Evolutionary conservation across 2,797 vertebrate species (phyloP), one percentile per base, ranked within the genome.

Genomic region (Champsocephalus gunnari): DNA sequence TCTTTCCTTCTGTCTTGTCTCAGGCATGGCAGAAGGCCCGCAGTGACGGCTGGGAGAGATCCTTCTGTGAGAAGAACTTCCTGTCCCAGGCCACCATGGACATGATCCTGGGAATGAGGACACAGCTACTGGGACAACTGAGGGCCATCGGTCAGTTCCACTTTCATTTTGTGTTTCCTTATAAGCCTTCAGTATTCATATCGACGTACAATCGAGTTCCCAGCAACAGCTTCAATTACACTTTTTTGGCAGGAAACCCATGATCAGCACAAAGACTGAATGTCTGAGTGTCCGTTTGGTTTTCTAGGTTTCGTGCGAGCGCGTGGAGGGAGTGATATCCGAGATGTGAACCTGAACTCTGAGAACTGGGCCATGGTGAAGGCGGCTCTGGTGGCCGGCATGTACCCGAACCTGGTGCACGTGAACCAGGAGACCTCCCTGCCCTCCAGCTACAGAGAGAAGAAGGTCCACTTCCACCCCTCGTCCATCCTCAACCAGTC

Each of bases 281-380:
- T 43, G n/a, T 45, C 2, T 24, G 43, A 16, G 1, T 0, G 16
- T 13, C 3, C 62, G 17, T 71, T 59, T 64, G 17, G 17, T 47
- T 11, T 17, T 3, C 12, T 81, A 99, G 98, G 98, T 87, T 99
- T 99, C 85, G 95, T 99, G 80, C 95, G 96, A 75, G 95, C 95
- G 12, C 95, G 96, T 57, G 98, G 98, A 17, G 94, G 94, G 68
- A 94, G 95, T 0, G 97, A 98, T 83, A 99, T 99, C 83, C 95
- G 96, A 3, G 97, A 98, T 45, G 96, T 98, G 70, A 99, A 99
- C 82, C 82, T 93, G 68, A 98, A 99, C 84, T 99, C 97, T 0
- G 98, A 99, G 75, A 99, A 99, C 89, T 99, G 97, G 98, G 96
- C 97, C 1, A 95, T 99, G 9, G 95, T 99, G 71, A 99, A 99